Percentiles rank a stretch among this genome's conserved stretches.
These are phyloP conservation scores for Petrocephalus schoutedeni DNA, from an alignment of 2,797 vertebrate genomes.

Conservation along the genomic window DNA sequence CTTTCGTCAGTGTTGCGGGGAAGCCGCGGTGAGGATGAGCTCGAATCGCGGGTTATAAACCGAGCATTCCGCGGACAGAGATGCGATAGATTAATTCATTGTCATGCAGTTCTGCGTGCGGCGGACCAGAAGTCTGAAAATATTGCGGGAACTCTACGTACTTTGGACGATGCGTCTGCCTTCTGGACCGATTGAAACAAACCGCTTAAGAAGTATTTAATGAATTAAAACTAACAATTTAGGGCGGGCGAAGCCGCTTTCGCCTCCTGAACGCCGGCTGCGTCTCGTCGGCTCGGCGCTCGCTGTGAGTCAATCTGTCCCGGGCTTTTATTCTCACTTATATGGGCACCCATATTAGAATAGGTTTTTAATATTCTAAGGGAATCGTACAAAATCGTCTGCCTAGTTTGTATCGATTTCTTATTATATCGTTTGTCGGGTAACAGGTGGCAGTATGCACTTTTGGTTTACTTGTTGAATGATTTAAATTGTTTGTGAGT, in stretches of 20 bases:
- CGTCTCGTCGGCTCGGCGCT: not conserved
- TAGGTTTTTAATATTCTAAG: not conserved
- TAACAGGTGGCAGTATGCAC: not conserved
- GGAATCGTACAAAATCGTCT: not conserved
- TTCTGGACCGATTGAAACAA: not conserved
- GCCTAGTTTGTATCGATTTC: not conserved
- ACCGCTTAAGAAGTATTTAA: not conserved
- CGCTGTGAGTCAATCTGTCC: not conserved
- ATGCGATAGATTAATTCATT: not conserved
- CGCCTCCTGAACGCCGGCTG: not conserved
- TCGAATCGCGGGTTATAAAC: not conserved
- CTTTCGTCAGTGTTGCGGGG: not conserved
- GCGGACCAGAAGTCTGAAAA: not conserved
- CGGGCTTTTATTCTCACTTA: not conserved
- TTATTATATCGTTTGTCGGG: not conserved
- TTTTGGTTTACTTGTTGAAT: not conserved
- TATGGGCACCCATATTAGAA: not conserved
- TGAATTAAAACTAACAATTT: too few relatives aligned
- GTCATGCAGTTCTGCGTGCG: not conserved
- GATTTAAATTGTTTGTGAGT: not conserved
- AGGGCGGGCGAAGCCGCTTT: not conserved
- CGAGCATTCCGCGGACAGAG: not conserved
- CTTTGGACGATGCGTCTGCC: not conserved
- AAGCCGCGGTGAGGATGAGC: not conserved
- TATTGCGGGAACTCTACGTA: not conserved